Conservation (phyloP, 2,888 invertebrate genomes). For the Cataglyphis altisquamis region DNA sequence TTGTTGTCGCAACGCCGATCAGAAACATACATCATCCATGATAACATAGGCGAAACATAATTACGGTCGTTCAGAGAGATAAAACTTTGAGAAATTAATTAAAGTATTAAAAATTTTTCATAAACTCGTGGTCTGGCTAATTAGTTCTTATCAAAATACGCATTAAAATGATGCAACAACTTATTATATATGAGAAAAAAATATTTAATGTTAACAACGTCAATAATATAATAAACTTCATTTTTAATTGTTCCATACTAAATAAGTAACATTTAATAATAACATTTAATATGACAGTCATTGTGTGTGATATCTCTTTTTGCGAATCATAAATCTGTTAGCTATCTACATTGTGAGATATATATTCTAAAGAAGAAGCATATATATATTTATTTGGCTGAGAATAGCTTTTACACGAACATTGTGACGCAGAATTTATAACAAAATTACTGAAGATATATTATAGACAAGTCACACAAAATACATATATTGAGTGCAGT, state of each 20-base stretch:
- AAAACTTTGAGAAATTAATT: neutral
- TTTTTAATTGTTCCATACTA: neutral
- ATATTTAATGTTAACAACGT: neutral
- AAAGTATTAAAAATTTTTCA: neutral
- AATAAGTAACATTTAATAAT: neutral
- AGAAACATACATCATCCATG: conserved; percentile 29
- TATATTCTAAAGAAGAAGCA: neutral
- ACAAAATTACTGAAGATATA: conserved; percentile 19
- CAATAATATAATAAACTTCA: neutral
- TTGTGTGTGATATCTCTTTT: neutral
- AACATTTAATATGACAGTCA: neutral
- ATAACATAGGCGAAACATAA: conserved; percentile 35
- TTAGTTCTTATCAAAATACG: neutral
- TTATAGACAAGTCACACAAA: conserved; percentile 23
- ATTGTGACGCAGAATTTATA: conserved; percentile 11
- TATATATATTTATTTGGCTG: conserved; percentile 13
- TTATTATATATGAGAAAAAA: neutral
- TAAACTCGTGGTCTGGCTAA: neutral
- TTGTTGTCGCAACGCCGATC: conserved; percentile 37
- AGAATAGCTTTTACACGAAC: neutral
- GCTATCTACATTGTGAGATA: neutral
- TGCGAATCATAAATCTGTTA: conserved; percentile 5
- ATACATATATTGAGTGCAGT: conserved; percentile 37
- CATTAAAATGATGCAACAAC: neutral
- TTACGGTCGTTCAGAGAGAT: neutral